Evolutionary conservation across 2,113 vertebrate genomes (phyloP).

Genomic region (Leptobrachium ailaonicum): DNA sequence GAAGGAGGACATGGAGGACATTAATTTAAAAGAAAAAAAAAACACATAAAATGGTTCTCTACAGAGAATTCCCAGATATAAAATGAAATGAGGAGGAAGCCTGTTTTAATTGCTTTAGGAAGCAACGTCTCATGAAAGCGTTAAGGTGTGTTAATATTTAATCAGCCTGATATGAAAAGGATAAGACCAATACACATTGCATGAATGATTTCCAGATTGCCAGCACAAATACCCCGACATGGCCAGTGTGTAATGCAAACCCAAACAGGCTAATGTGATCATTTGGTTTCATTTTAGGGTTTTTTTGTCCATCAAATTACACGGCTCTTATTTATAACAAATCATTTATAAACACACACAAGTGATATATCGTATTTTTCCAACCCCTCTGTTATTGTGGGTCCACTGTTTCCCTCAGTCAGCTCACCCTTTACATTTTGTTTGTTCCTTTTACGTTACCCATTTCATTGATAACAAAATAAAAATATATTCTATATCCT

Average conservation of each 20-base stretch:
- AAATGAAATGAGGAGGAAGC: background rate
- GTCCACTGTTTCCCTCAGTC: too few species aligned
- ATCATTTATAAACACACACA: too few species aligned
- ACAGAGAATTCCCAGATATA: background rate
- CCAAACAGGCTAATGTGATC: constrained; percentile 48
- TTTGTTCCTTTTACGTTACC: too few species aligned
- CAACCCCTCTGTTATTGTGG: too few species aligned
- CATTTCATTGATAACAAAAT: too few species aligned
- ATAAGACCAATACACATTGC: constrained; percentile 63
- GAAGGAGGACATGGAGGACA: too few species aligned
- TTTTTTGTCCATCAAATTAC: background rate
- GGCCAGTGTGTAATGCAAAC: constrained; percentile 58
- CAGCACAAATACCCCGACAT: constrained; percentile 60
- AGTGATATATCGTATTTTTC: too few species aligned
- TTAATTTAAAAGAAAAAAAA: too few species aligned
- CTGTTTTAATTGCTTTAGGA: background rate
- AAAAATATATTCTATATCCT: too few species aligned
- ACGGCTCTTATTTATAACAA: background rate
- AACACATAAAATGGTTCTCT: background rate
- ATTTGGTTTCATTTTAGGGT: constrained; percentile 13
- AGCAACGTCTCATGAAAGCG: constrained; percentile 55
- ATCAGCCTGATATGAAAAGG: constrained; percentile 63
- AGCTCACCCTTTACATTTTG: too few species aligned
- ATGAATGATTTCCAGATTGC: constrained; percentile 62
- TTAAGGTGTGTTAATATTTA: constrained; percentile 69